These are phyloP conservation scores for Meandrina meandrites DNA, from an alignment of 92 coral and sea anemone species.

Conservation along the genomic window DNA sequence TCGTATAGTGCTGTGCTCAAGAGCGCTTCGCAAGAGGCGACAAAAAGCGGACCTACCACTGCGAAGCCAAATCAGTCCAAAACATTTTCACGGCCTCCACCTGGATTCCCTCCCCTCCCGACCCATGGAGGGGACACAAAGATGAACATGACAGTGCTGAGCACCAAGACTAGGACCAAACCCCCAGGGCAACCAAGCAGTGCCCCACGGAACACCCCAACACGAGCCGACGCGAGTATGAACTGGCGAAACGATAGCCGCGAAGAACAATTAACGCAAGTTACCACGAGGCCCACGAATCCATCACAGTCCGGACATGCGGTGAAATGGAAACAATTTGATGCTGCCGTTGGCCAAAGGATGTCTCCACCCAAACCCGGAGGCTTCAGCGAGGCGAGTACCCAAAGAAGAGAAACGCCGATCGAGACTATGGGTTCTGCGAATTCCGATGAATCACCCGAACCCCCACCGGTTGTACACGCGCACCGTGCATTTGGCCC, in stretches of 20 bases:
- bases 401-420: slow-evolving; percentile 13
- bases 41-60: slow-evolving; percentile 12
- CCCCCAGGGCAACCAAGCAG: slow-evolving; percentile 12
- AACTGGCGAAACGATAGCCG: slow-evolving; percentile 41
- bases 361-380: slow-evolving; percentile 6
- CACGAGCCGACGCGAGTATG: slow-evolving; percentile 38
- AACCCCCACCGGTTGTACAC: slow-evolving; percentile 39
- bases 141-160: slow-evolving; percentile 61
- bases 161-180: slow-evolving; percentile 50
- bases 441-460: slow-evolving; percentile 17
- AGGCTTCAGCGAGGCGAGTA: neutral
- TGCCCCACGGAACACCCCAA: slow-evolving; percentile 18
- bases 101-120: slow-evolving; percentile 76
- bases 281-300: neutral
- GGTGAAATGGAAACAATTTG: slow-evolving; percentile 35
- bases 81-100: slow-evolving; percentile 68
- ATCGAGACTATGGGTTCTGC: neutral
- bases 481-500: slow-evolving; percentile 72
- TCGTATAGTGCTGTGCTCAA: slow-evolving; percentile 73
- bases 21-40: slow-evolving; percentile 36
- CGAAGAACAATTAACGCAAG: slow-evolving; percentile 13
- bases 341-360: neutral
- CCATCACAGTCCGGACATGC: slow-evolving; percentile 18
- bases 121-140: slow-evolving; percentile 67
- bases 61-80: slow-evolving; percentile 48